Evolutionary conservation across 2,888 invertebrate species (phyloP).

Genomic region (Troides oblongomaculatus): DNA sequence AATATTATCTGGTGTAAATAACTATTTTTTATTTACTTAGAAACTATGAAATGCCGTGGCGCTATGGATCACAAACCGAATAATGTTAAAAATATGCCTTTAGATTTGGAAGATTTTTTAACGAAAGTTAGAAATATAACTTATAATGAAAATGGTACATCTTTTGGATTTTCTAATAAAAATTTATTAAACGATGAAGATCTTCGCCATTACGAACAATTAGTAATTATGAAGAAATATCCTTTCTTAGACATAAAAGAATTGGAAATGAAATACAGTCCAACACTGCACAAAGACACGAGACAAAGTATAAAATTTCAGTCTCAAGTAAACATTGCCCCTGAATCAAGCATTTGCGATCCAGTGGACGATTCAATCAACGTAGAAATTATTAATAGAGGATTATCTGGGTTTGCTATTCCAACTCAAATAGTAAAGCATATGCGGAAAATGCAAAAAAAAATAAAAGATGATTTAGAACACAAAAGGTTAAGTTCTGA

Average conservation of each 20-base stretch:
- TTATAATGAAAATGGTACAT: slow-evolving; percentile 19
- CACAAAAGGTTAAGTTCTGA: slow-evolving; percentile 26
- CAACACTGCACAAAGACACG: slow-evolving; percentile 46
- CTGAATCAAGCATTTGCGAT: slow-evolving; percentile 55
- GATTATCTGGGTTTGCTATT: slow-evolving; percentile 66
- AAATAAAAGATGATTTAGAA: slow-evolving; percentile 35
- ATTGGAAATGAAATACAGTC: slow-evolving; percentile 56
- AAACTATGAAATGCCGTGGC: slow-evolving; percentile 12
- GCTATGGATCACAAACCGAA: slow-evolving; percentile 2
- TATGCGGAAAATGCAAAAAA: slow-evolving; percentile 36
- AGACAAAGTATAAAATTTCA: slow-evolving; percentile 51
- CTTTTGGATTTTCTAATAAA: slow-evolving; percentile 33
- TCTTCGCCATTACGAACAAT: slow-evolving; percentile 60
- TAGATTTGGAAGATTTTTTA: slow-evolving; percentile 32
- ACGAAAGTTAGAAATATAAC: slow-evolving; percentile 34
- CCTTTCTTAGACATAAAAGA: slow-evolving; percentile 68
- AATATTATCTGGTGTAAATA: background rate
- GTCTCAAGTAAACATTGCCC: slow-evolving; percentile 41
- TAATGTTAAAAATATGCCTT: slow-evolving; percentile 7
- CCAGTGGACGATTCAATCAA: slow-evolving; percentile 51
- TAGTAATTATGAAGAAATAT: slow-evolving; percentile 72
- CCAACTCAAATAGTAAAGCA: slow-evolving; percentile 50
- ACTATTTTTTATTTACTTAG: slow-evolving; percentile 9
- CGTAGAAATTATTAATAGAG: slow-evolving; percentile 68
- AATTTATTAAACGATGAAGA: slow-evolving; percentile 53